Percentiles rank a stretch among this genome's conserved stretches.
Conservation (phyloP, 2,113 vertebrate species). For the Gallinago jamesoni region DNA sequence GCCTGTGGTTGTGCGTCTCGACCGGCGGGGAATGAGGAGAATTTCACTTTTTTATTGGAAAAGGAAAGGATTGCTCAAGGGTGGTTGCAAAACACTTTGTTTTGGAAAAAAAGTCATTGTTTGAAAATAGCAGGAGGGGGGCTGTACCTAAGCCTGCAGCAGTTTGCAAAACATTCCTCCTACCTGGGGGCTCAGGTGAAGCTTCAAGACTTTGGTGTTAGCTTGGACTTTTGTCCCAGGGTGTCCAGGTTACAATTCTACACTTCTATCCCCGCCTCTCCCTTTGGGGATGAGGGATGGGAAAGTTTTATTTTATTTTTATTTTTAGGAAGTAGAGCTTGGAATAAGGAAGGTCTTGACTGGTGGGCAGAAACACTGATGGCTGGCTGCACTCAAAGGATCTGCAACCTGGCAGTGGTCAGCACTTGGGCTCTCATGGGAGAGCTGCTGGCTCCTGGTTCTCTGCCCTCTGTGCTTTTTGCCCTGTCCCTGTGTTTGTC, state of each 20-base stretch:
- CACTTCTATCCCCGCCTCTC: not conserved
- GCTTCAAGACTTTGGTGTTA: not conserved
- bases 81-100: conserved; percentile 16
- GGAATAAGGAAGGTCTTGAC: not conserved
- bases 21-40: not conserved
- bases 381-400: not conserved
- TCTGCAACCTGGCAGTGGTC: not conserved
- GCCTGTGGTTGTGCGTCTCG: not conserved
- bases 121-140: not conserved
- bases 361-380: not conserved
- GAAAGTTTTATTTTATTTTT: not conserved
- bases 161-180: not conserved
- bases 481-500: not conserved
- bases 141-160: not conserved
- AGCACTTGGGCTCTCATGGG: not conserved
- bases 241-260: not conserved
- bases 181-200: not conserved
- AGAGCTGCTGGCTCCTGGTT: not conserved
- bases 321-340: not conserved
- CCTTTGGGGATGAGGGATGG: not conserved
- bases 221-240: not conserved
- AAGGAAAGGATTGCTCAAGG: conserved; percentile 28
- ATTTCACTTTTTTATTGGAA: conserved; percentile 36
- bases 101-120: conserved; percentile 39
- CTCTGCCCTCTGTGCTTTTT: not conserved